phyloP scores from a whole-genome alignment of 2,113 vertebrate species.

The Octodon degus region DNA sequence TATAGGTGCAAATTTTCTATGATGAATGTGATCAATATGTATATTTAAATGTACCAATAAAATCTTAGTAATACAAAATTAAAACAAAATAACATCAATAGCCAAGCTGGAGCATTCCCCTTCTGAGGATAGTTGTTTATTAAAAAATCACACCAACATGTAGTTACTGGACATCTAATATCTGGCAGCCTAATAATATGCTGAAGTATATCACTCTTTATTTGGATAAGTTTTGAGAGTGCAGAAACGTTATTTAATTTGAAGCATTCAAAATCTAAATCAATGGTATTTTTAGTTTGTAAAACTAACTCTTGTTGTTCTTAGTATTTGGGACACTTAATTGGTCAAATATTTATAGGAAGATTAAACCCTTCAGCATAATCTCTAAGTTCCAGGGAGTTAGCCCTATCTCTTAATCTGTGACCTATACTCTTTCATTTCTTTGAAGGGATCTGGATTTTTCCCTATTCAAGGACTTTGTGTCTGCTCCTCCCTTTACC shows the following conservation, averaged over 20 bases:
- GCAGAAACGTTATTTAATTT: not conserved
- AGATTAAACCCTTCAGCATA: not conserved
- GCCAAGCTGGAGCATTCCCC: not conserved
- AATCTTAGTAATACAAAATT: not conserved
- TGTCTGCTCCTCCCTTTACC: not conserved
- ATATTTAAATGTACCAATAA: not conserved
- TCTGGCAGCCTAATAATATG: not conserved
- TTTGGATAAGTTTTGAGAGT: not conserved
- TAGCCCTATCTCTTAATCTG: not conserved
- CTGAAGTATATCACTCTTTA: not conserved
- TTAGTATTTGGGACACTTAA: not conserved
- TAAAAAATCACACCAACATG: conserved; percentile 3
- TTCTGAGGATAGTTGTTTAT: not conserved
- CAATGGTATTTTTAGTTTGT: not conserved
- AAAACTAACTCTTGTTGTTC: not conserved
- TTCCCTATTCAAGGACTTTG: not conserved
- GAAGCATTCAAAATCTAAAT: not conserved
- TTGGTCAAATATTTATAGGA: not conserved
- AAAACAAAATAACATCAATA: conserved; percentile 20
- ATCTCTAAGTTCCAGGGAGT: not conserved
- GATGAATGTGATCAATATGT: not conserved
- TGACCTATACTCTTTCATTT: not conserved
- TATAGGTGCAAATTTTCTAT: not conserved
- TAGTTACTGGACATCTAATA: not conserved
- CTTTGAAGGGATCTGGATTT: not conserved